Conservation (phyloP, 2,113 vertebrate species). For the Notechis scutatus region DNA sequence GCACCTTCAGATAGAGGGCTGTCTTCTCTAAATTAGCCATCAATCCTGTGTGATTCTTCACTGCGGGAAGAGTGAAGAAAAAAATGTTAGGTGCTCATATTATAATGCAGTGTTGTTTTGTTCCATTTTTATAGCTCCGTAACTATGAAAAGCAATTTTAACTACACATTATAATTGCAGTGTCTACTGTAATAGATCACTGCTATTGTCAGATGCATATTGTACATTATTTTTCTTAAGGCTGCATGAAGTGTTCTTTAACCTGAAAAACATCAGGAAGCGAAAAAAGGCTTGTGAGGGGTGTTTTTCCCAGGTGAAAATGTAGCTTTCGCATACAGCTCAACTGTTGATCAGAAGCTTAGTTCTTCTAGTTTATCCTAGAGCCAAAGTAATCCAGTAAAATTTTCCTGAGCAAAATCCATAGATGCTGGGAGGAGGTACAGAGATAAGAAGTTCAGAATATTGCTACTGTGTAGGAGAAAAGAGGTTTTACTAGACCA, state of each 20-base stretch:
- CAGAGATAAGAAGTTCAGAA: background rate
- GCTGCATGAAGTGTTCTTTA: background rate
- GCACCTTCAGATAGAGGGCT: background rate
- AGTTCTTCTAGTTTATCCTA: background rate
- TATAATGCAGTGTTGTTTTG: background rate
- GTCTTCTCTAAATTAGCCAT: background rate
- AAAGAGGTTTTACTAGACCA: background rate
- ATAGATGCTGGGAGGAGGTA: background rate
- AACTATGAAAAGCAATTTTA: background rate
- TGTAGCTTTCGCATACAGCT: background rate
- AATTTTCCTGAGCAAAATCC: background rate
- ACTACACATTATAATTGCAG: background rate
- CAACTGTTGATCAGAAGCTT: background rate
- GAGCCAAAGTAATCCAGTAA: background rate
- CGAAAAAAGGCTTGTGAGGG: background rate
- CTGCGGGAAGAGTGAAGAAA: background rate
- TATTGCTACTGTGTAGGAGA: background rate
- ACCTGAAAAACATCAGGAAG: background rate
- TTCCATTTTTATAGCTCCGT: background rate
- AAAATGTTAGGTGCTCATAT: background rate
- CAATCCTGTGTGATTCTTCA: background rate
- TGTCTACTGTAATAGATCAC: background rate
- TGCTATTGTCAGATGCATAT: background rate
- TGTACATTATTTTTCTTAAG: background rate
- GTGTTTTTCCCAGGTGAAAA: background rate